Evolutionary conservation across 2,888 invertebrate genomes (phyloP), one percentile per base, ranked within the genome.

Genomic region (Philopedon plagiatum): DNA sequence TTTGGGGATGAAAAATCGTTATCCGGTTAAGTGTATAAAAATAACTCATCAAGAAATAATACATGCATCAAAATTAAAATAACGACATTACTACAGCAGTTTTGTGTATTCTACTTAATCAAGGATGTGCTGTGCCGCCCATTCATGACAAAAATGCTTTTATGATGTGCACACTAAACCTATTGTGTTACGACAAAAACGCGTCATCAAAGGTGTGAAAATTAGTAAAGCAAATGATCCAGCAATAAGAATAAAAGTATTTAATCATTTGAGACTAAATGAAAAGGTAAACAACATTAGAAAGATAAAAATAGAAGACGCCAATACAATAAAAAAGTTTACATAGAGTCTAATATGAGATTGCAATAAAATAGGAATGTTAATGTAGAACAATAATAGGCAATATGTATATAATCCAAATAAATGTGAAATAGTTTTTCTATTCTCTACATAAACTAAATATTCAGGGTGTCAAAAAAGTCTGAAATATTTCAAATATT

Each of bases 121-220:
- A 29, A 29, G 29, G 15, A 54, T 15, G 29, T 26, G 9, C n/a
- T 18, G 26, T 29, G 51, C 15, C 23, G 51, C 18, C 29, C 29
- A 54, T 54, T 54, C 51, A 54, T 29, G 7, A 54, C 51, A 54
- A 29, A 29, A 54, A 54, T 54, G 51, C 29, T 54, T 54, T 54
- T 15, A 54, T 54, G 51, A 3, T 54, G n/a, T 15, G 8, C 13
- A 29, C 15, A 54, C 51, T n/a, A 29, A 13, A 46, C 2, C 29
- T 8, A 54, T 54, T 54, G 51, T 54, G 9, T 54, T 26, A 54
- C 29, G 32, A 54, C 51, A 54, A 54, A 13, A 46, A 19, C 29
- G 26, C 44, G 61, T 61, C 61, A 61, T 44, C 26, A 23, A 29
- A 61, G 29, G 61, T 61, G 61, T 61, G 26, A 61, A 32, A 61